phyloP scores from a whole-genome alignment of 2,888 invertebrate species.

The Latrodectus elegans region DNA sequence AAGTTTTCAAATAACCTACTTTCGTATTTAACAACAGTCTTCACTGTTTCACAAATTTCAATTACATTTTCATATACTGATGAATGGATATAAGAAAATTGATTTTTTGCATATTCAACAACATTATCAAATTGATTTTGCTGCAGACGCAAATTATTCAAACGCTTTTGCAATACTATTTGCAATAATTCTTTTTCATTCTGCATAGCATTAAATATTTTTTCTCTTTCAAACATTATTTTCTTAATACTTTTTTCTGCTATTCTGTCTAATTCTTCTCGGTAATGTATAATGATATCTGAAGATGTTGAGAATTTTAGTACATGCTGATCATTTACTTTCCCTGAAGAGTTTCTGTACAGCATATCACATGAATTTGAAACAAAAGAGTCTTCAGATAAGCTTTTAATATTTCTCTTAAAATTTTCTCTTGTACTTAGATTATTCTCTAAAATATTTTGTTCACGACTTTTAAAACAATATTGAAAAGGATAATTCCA shows the following conservation, averaged over 20 bases:
- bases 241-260: constrained; percentile 18
- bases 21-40: constrained; percentile 10
- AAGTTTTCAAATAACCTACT: constrained; percentile 40
- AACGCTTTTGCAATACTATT: constrained; percentile 7
- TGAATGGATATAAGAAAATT: constrained; percentile 15
- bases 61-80: constrained; percentile 11
- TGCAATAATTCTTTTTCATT: not conserved
- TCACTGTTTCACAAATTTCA: constrained; percentile 16
- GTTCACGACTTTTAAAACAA: too few species aligned
- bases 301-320: not conserved
- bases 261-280: constrained; percentile 32
- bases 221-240: not conserved
- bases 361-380: too few species aligned
- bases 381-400: too few species aligned
- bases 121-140: constrained; percentile 30
- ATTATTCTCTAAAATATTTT: too few species aligned
- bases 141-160: constrained; percentile 28
- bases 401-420: too few species aligned
- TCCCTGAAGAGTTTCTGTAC: too few species aligned
- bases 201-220: not conserved
- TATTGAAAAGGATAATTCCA: too few species aligned
- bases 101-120: constrained; percentile 1
- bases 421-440: too few species aligned
- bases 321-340: not conserved
- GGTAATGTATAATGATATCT: constrained; percentile 24